Evolutionary conservation across 2,797 vertebrate genomes (phyloP).

Genomic region (Champsocephalus esox): DNA sequence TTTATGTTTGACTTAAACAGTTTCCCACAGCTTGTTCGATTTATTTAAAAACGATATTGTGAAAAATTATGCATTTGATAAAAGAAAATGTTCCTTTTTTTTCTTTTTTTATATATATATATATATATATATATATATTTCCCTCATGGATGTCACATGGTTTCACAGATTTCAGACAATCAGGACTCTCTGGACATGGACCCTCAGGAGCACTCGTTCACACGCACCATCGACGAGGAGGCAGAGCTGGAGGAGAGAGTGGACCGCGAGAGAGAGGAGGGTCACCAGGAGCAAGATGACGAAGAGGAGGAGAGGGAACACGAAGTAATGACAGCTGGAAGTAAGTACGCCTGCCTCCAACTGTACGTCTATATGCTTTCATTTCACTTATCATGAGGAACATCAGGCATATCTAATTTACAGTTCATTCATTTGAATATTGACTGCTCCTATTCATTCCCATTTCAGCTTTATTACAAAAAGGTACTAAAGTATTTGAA

Average conservation of each 20-base stretch:
- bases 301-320: conserved; percentile 96
- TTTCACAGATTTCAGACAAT: conserved; percentile 91
- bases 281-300: conserved; percentile 94
- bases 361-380: neutral
- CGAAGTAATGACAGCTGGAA: conserved; percentile 98
- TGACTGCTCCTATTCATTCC: neutral
- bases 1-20: too few relatives aligned
- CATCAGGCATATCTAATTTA: too few relatives aligned
- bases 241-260: conserved; percentile 96
- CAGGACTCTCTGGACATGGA: conserved; percentile 93
- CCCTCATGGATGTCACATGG: neutral
- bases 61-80: too few relatives aligned
- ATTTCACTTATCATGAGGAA: neutral
- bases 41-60: too few relatives aligned
- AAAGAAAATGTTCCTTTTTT: neutral
- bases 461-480: neutral
- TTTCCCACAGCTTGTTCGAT: too few relatives aligned
- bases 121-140: too few relatives aligned
- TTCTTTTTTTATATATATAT: neutral
- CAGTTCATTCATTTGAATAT: too few relatives aligned
- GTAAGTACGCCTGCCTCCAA: conserved; percentile 83
- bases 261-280: conserved; percentile 93
- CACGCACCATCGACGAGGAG: conserved; percentile 97
- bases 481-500: neutral
- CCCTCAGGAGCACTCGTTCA: conserved; percentile 94